These are phyloP conservation scores for Drosophila fuyamai DNA, from an alignment of 1,140 invertebrate species.

Conservation along the genomic window DNA sequence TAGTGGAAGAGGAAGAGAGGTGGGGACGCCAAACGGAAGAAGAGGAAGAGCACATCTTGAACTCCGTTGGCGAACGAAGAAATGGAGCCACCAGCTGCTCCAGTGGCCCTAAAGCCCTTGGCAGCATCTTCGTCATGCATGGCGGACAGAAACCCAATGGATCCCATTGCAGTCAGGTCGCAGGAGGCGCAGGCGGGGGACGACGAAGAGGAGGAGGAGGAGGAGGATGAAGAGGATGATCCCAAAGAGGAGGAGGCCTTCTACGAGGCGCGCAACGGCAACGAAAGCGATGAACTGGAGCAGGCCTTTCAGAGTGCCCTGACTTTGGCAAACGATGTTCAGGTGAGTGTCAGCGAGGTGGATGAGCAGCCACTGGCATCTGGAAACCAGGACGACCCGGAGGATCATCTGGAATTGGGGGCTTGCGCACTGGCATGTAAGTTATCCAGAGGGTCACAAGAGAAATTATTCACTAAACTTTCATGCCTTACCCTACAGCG, in stretches of 20 bases:
- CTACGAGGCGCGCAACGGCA: constrained; percentile 67
- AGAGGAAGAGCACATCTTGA: constrained; percentile 25
- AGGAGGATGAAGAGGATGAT: constrained; percentile 60
- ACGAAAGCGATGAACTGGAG: constrained; percentile 72
- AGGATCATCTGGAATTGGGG: constrained; percentile 13
- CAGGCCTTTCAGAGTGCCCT: constrained; percentile 69
- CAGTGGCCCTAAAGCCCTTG: constrained; percentile 28
- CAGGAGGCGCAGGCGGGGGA: constrained; percentile 40
- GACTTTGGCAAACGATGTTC: constrained; percentile 65
- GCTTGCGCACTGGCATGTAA: constrained; percentile 24
- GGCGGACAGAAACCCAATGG: constrained; percentile 20
- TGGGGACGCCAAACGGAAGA: constrained; percentile 3
- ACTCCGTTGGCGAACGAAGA: not conserved
- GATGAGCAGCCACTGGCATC: constrained; percentile 15
- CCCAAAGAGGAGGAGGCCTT: constrained; percentile 58
- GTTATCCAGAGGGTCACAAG: too few relatives aligned
- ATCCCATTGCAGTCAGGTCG: constrained; percentile 27
- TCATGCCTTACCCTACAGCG: not conserved
- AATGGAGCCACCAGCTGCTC: constrained; percentile 42
- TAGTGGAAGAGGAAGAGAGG: constrained; percentile 6
- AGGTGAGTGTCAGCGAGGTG: constrained; percentile 56
- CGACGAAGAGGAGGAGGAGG: constrained; percentile 33
- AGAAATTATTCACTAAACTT: not conserved
- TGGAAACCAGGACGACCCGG: not conserved
- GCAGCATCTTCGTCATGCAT: constrained; percentile 27